phyloP scores from a whole-genome alignment of 2,888 invertebrate species.

The Drosophila multiciliata region DNA sequence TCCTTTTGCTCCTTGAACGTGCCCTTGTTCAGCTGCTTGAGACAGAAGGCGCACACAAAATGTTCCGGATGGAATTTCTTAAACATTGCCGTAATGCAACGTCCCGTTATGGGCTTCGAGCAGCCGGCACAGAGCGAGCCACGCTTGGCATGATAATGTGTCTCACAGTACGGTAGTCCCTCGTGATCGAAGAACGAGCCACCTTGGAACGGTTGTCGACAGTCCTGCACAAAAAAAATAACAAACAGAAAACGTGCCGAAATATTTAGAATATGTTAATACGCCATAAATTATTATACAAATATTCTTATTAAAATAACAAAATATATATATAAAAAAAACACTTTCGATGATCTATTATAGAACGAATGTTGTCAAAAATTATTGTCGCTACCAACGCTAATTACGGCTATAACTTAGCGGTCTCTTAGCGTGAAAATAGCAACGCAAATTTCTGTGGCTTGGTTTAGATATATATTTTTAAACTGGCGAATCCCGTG shows the following conservation, averaged over 20 bases:
- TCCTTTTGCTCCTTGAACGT: slow-evolving; percentile 99
- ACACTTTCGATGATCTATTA: slow-evolving; percentile 59
- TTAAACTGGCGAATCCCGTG: slow-evolving; percentile 15
- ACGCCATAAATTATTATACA: slow-evolving; percentile 5
- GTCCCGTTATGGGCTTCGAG: slow-evolving; percentile 98
- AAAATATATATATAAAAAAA: slow-evolving; percentile 1
- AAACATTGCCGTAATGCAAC: slow-evolving; percentile 99
- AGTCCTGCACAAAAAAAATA: slow-evolving; percentile 90
- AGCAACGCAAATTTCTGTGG: slow-evolving; percentile 2
- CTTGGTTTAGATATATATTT: slow-evolving; percentile 5
- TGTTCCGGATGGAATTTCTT: slow-evolving; percentile 99
- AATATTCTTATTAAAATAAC: slow-evolving; percentile 14
- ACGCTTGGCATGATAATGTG: slow-evolving; percentile 98
- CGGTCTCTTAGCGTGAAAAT: slow-evolving; percentile 61
- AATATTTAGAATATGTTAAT: slow-evolving; percentile 23
- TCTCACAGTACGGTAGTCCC: slow-evolving; percentile 99
- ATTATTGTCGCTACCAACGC: slow-evolving; percentile 34
- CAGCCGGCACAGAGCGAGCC: slow-evolving; percentile 99
- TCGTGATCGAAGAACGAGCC: slow-evolving; percentile 99
- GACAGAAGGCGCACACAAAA: slow-evolving; percentile 99
- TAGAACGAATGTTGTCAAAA: slow-evolving; percentile 34
- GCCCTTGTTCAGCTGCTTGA: slow-evolving; percentile 98
- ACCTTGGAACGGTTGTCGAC: slow-evolving; percentile 97
- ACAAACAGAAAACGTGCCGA: neutral
- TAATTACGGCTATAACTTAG: slow-evolving; percentile 78